A percentile compares a stretch with the other conserved stretches of the same genome.
Conservation (phyloP, 2,888 invertebrate species). For the Scaptomyza polygonia region DNA sequence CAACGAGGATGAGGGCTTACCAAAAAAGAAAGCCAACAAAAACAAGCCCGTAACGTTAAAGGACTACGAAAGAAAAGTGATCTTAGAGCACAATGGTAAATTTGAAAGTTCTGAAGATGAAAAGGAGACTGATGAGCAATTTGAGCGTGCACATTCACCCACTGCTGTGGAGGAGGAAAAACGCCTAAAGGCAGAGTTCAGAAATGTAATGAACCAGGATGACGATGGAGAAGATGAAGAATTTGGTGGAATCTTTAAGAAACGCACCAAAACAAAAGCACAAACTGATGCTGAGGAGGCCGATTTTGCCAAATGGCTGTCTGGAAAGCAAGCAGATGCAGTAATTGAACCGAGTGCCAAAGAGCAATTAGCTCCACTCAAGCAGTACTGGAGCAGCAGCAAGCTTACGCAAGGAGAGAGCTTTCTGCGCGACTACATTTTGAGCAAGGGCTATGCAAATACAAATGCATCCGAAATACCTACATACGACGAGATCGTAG, state of each 20-base stretch:
- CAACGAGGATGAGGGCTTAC: slow-evolving; percentile 11
- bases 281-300: slow-evolving; percentile 86
- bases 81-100: slow-evolving; percentile 88
- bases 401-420: slow-evolving; percentile 93
- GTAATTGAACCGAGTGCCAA: slow-evolving; percentile 87
- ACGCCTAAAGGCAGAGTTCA: slow-evolving; percentile 88
- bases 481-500: slow-evolving; percentile 88
- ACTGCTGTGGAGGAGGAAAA: slow-evolving; percentile 89
- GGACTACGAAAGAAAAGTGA: slow-evolving; percentile 91
- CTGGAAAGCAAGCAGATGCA: slow-evolving; percentile 87
- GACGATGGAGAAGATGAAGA: slow-evolving; percentile 86
- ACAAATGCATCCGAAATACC: slow-evolving; percentile 86
- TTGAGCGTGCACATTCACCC: slow-evolving; percentile 81
- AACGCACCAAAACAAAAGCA: slow-evolving; percentile 85
- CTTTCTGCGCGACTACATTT: slow-evolving; percentile 95
- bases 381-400: slow-evolving; percentile 93
- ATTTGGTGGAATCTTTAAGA: slow-evolving; percentile 86
- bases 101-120: slow-evolving; percentile 83
- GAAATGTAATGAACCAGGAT: slow-evolving; percentile 84
- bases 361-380: slow-evolving; percentile 89
- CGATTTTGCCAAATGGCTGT: slow-evolving; percentile 92
- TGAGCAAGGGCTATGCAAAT: slow-evolving; percentile 90
- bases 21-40: slow-evolving; percentile 77
- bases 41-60: slow-evolving; percentile 88
- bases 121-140: slow-evolving; percentile 49